Evolutionary conservation across 2,113 vertebrate species (phyloP).

Genomic region (Azemiops feae): DNA sequence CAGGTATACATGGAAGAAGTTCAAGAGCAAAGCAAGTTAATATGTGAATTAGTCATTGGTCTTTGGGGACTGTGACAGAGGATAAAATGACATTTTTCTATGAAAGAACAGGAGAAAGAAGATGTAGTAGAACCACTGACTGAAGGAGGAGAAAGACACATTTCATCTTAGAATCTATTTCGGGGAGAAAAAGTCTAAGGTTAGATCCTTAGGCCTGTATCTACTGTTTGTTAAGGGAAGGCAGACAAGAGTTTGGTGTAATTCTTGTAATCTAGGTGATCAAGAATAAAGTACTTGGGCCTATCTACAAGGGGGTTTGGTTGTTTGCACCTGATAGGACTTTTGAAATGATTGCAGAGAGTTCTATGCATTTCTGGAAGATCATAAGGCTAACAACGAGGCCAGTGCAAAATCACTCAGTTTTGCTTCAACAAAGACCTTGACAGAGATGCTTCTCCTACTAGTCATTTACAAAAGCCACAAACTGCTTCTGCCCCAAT

Average conservation of each 20-base stretch:
- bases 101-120: background rate
- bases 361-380: background rate
- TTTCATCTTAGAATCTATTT: background rate
- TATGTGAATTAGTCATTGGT: background rate
- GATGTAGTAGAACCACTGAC: background rate
- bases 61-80: too few species aligned
- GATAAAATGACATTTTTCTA: background rate
- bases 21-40: background rate
- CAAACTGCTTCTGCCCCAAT: background rate
- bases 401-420: background rate
- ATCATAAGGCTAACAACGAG: background rate
- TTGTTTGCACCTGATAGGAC: background rate
- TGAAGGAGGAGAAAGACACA: background rate
- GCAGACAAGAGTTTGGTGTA: background rate
- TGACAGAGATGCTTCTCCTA: background rate
- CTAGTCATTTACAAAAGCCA: background rate
- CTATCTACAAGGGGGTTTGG: background rate
- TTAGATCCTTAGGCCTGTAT: background rate
- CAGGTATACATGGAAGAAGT: background rate
- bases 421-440: background rate
- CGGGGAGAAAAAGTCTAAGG: background rate
- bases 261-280: background rate
- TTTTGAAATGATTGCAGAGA: background rate
- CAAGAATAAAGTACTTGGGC: background rate
- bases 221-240: background rate